phyloP scores from a whole-genome alignment of 1,140 invertebrate genomes.

The Meteorus sp. region DNA sequence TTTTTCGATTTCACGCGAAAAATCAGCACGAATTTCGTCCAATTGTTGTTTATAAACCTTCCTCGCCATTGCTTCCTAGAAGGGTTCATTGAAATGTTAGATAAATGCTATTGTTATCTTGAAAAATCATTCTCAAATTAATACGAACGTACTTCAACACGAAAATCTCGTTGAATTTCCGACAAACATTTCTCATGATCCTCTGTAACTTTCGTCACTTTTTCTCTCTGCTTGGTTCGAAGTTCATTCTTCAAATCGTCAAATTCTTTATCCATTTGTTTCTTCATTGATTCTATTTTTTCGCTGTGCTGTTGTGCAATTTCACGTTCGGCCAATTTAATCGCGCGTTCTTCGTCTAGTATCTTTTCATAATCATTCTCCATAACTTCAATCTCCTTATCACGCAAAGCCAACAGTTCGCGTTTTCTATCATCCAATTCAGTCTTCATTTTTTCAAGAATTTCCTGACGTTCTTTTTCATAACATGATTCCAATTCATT shows the following conservation, averaged over 20 bases:
- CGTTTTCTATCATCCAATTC: conserved; percentile 48
- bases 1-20: conserved; percentile 64
- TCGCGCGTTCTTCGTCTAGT: conserved; percentile 45
- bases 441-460: conserved; percentile 46
- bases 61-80: conserved; percentile 62
- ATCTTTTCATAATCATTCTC: conserved; percentile 46
- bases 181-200: conserved; percentile 63
- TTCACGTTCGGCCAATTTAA: conserved; percentile 44
- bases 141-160: conserved; percentile 51
- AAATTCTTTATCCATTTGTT: conserved; percentile 48
- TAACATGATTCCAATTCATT: conserved; percentile 51
- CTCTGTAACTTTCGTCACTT: conserved; percentile 60
- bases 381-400: conserved; percentile 47
- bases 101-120: conserved; percentile 16
- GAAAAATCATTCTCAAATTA: conserved; percentile 5
- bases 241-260: conserved; percentile 55
- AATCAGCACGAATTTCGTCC: conserved; percentile 64
- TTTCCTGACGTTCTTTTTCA: conserved; percentile 54
- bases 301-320: conserved; percentile 43
- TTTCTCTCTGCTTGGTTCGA: conserved; percentile 56
- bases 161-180: conserved; percentile 58
- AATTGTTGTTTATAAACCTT: conserved; percentile 68
- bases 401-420: conserved; percentile 49
- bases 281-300: conserved; percentile 45
- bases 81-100: conserved; percentile 21